Conservation (phyloP, 2,888 invertebrate species). For the Kuschelorhynchus macadamiae region DNA sequence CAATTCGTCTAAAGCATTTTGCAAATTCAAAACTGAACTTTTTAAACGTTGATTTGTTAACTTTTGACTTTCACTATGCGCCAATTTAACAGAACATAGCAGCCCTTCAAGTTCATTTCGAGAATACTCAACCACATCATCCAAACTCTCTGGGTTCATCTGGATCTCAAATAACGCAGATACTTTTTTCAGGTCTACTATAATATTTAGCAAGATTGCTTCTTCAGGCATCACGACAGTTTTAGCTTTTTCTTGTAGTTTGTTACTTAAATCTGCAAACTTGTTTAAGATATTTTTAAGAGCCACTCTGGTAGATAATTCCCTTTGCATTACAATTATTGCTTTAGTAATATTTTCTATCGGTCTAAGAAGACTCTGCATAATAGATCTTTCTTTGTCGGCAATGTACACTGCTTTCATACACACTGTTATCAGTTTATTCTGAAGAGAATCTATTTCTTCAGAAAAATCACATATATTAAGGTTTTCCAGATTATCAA, state of each 20-base stretch:
- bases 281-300: constrained; percentile 49
- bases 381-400: constrained; percentile 58
- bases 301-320: constrained; percentile 53
- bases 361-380: constrained; percentile 62
- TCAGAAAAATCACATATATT: constrained; percentile 58
- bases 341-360: constrained; percentile 64
- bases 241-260: constrained; percentile 17
- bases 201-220: constrained; percentile 13
- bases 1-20: too few species aligned
- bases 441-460: constrained; percentile 61
- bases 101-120: constrained; percentile 20
- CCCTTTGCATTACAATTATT: constrained; percentile 63
- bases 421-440: constrained; percentile 64
- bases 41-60: background rate
- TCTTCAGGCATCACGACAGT: constrained; percentile 1
- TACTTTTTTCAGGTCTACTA: constrained; percentile 26
- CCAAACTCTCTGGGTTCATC: constrained; percentile 22
- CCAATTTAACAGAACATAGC: background rate
- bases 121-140: constrained; percentile 15
- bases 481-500: constrained; percentile 47
- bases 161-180: constrained; percentile 17
- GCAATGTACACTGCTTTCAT: constrained; percentile 62
- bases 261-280: constrained; percentile 45
- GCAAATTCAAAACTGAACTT: background rate
- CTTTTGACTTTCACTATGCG: background rate